These are phyloP conservation scores for Tetranychus cinnabarinus DNA, from an alignment of 1,140 invertebrate species.

Conservation along the genomic window DNA sequence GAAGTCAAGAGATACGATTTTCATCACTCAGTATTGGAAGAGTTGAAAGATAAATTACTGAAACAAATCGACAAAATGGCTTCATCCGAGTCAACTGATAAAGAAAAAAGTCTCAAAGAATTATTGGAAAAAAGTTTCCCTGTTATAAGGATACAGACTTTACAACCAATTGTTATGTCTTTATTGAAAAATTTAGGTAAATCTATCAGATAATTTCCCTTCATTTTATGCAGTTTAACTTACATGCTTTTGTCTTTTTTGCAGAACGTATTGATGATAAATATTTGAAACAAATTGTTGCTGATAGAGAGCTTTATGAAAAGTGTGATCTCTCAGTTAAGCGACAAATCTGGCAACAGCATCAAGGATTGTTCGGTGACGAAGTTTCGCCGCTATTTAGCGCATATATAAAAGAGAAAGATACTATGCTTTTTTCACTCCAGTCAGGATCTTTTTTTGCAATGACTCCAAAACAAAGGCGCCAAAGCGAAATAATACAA, in stretches of 20 bases:
- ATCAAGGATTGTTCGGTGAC: conserved; percentile 85
- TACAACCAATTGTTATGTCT: conserved; percentile 87
- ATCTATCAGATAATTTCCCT: not conserved
- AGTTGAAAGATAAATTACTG: conserved; percentile 65
- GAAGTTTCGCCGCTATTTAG: conserved; percentile 83
- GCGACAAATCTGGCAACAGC: conserved; percentile 91
- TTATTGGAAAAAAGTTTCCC: conserved; percentile 76
- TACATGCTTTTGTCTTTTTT: not conserved
- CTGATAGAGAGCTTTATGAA: conserved; percentile 73
- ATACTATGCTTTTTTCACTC: conserved; percentile 47
- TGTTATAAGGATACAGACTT: conserved; percentile 51
- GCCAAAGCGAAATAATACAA: conserved; percentile 78
- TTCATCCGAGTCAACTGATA: conserved; percentile 40
- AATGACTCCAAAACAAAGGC: conserved; percentile 64
- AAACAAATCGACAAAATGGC: conserved; percentile 68
- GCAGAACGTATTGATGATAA: conserved; percentile 66
- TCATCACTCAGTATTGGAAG: conserved; percentile 80
- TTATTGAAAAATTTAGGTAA: conserved; percentile 61
- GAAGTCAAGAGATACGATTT: conserved; percentile 74
- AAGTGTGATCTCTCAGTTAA: conserved; percentile 84
- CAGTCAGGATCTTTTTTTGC: conserved; percentile 41
- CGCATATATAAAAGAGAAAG: conserved; percentile 77
- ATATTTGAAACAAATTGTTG: conserved; percentile 54
- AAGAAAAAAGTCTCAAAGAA: conserved; percentile 54
- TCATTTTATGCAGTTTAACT: not conserved